A percentile compares a stretch with the other conserved stretches of the same genome.
These are phyloP conservation scores for Callaeas wilsoni DNA, from an alignment of 2,113 vertebrate species.

Conservation along the genomic window DNA sequence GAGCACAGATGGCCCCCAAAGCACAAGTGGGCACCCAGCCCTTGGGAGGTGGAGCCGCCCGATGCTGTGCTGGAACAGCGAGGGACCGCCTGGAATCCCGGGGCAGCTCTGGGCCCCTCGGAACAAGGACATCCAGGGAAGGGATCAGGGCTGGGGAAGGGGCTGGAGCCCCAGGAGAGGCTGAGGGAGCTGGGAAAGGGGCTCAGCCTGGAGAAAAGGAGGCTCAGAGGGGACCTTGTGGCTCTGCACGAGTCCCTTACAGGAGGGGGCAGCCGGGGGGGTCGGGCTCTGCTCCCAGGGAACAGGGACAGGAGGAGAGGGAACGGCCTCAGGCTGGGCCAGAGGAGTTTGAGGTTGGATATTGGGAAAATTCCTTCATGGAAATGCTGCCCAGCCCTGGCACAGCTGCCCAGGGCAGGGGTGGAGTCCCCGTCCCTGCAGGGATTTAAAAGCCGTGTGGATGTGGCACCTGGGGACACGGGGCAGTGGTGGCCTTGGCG, in stretches of 20 bases:
- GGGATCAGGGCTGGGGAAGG: neutral
- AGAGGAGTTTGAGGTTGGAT: accelerated
- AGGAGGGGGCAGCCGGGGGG: neutral
- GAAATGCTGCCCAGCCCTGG: neutral
- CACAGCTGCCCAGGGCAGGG: neutral
- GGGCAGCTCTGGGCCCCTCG: neutral
- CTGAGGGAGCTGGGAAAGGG: neutral
- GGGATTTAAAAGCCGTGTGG: neutral
- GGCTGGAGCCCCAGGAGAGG: accelerated
- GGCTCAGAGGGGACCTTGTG: neutral
- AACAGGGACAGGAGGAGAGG: neutral
- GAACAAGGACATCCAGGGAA: neutral
- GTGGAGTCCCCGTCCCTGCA: neutral
- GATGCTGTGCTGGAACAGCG: neutral
- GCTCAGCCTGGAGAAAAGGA: neutral
- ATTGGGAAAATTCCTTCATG: neutral
- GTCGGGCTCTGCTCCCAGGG: neutral
- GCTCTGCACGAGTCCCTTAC: neutral
- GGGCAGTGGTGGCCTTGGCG: neutral
- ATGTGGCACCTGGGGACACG: neutral
- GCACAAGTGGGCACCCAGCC: neutral
- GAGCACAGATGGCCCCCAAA: neutral
- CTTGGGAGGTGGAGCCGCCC: neutral
- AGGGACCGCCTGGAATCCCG: neutral
- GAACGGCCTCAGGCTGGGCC: neutral